Conservation (phyloP, 2,113 vertebrate species). For the Clarias macrocephalus region DNA sequence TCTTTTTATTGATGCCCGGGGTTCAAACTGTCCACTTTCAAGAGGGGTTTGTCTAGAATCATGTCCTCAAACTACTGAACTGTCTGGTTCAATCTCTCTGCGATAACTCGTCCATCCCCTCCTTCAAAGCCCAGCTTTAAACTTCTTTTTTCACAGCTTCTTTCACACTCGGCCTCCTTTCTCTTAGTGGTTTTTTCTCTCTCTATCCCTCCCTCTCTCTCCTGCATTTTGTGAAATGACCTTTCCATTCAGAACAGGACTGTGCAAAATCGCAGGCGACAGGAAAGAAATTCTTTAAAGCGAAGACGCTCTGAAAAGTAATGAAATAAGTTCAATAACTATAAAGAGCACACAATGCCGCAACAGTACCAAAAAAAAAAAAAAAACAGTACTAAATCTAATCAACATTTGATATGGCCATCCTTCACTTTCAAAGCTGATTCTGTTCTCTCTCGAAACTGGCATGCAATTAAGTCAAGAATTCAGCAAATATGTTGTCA, state of each 20-base stretch:
- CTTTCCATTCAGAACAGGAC: background rate
- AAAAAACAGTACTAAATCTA: background rate
- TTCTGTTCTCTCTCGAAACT: background rate
- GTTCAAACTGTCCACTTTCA: background rate
- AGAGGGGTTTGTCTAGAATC: background rate
- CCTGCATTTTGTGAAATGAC: background rate
- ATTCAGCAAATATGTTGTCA: background rate
- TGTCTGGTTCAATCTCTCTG: background rate
- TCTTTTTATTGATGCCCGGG: background rate
- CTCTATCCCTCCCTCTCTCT: no score
- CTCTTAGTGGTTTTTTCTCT: background rate
- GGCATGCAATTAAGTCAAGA: background rate
- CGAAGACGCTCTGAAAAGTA: background rate
- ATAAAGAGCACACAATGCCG: background rate
- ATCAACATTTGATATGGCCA: background rate
- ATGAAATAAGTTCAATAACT: background rate
- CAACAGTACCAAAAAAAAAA: background rate
- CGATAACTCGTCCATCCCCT: background rate
- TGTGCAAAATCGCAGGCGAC: background rate
- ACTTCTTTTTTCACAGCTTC: background rate
- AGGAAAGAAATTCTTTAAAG: background rate
- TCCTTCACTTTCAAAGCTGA: background rate
- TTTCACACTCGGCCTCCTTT: background rate
- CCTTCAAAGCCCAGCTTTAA: constrained; percentile 5
- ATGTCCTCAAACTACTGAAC: background rate